Evolutionary conservation across 2,888 invertebrate genomes (phyloP).

Genomic region (Drosophila neotestacea): DNA sequence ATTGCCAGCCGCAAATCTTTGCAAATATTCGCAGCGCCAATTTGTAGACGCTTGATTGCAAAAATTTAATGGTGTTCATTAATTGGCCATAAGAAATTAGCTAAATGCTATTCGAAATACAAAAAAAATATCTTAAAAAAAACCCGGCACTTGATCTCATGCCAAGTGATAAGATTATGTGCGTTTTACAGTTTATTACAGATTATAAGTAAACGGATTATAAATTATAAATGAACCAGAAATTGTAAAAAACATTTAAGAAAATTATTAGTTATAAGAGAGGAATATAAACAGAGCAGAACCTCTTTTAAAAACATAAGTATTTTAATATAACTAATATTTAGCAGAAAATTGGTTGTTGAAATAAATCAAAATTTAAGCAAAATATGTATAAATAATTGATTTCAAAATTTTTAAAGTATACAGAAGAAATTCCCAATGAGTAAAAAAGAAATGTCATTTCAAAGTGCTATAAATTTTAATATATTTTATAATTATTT

Average conservation of each 20-base stretch:
- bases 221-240: slow-evolving; percentile 24
- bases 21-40: slow-evolving; percentile 74
- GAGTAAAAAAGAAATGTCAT: no score
- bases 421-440: no score
- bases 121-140: slow-evolving; percentile 8
- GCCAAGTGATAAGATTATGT: slow-evolving; percentile 44
- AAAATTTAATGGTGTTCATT: slow-evolving; percentile 81
- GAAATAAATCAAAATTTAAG: no score
- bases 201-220: slow-evolving; percentile 24
- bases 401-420: no score
- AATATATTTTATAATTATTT: no score
- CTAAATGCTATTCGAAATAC: slow-evolving; percentile 43
- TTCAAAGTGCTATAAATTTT: no score
- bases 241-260: not conserved
- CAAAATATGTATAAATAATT: no score
- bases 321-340: no score
- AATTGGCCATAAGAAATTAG: slow-evolving; percentile 76
- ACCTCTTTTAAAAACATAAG: no score
- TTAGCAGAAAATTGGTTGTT: no score
- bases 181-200: slow-evolving; percentile 27
- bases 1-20: slow-evolving; percentile 70
- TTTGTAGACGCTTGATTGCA: slow-evolving; percentile 77
- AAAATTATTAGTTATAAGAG: not conserved
- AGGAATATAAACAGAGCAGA: no score
- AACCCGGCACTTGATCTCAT: slow-evolving; percentile 39